Conservation (phyloP, 2,113 vertebrate genomes). For the Platysternon megacephalum region DNA sequence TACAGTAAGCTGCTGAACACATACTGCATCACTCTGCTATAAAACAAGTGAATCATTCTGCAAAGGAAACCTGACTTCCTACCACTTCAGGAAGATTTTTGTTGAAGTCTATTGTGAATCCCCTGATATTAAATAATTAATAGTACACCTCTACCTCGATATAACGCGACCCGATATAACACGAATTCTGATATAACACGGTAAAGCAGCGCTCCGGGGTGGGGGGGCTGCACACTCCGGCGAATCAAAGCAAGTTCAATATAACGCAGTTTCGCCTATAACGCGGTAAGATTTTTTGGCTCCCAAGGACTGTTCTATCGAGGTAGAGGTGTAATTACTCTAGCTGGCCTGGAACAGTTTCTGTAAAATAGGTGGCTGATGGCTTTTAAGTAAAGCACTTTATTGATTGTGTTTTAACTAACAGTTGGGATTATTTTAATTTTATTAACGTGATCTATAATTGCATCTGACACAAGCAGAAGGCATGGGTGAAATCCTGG, state of each 20-base stretch:
- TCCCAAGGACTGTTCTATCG: no score
- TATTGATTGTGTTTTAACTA: neutral
- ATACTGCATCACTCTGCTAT: neutral
- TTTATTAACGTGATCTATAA: neutral
- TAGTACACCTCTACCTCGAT: no score
- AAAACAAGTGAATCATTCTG: neutral
- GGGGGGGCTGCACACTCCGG: no score
- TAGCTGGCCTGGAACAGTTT: neutral
- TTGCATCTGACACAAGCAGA: neutral
- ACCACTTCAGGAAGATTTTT: neutral
- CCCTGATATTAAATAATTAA: neutral
- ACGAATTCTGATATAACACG: no score
- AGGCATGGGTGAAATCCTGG: neutral
- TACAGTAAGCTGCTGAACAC: neutral
- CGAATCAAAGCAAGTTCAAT: no score
- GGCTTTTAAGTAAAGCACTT: neutral
- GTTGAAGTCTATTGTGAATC: neutral
- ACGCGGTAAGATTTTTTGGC: no score
- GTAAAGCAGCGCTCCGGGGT: no score
- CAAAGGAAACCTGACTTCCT: slow-evolving; percentile 28
- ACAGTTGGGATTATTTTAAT: neutral
- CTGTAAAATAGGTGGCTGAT: neutral
- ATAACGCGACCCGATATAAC: no score
- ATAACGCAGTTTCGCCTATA: no score
- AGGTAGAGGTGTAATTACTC: no score